phyloP scores from a whole-genome alignment of 1,140 invertebrate genomes.

The Amphibalanus amphitrite region DNA sequence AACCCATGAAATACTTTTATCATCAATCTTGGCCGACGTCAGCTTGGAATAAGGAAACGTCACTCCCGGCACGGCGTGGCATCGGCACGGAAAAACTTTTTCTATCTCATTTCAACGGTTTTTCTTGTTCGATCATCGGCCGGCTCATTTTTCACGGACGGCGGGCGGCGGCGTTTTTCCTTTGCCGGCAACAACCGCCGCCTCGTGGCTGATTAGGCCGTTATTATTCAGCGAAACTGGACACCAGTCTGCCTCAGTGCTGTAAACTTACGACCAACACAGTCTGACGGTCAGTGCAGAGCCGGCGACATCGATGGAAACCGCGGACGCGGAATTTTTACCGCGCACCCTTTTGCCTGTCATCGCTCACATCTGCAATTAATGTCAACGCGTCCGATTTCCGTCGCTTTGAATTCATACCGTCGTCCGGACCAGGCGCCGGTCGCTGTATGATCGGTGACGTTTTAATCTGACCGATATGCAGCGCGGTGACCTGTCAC shows the following conservation, averaged over 20 bases:
- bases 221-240: neutral
- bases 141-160: neutral
- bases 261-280: neutral
- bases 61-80: neutral
- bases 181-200: too few relatives aligned
- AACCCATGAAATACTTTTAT: slow-evolving; percentile 1
- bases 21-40: neutral
- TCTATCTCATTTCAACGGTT: neutral
- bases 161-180: neutral
- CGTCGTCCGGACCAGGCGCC: neutral
- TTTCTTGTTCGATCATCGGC: neutral
- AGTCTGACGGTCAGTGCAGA: neutral
- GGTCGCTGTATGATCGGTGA: neutral
- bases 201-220: neutral
- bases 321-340: neutral
- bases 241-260: neutral
- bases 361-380: neutral
- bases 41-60: neutral
- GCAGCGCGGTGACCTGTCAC: neutral
- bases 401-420: neutral
- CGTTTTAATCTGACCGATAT: neutral
- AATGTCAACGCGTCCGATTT: neutral
- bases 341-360: neutral
- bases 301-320: neutral
- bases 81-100: neutral